These are phyloP conservation scores for Chanos chanos DNA, from an alignment of 2,797 vertebrate species.

Conservation along the genomic window DNA sequence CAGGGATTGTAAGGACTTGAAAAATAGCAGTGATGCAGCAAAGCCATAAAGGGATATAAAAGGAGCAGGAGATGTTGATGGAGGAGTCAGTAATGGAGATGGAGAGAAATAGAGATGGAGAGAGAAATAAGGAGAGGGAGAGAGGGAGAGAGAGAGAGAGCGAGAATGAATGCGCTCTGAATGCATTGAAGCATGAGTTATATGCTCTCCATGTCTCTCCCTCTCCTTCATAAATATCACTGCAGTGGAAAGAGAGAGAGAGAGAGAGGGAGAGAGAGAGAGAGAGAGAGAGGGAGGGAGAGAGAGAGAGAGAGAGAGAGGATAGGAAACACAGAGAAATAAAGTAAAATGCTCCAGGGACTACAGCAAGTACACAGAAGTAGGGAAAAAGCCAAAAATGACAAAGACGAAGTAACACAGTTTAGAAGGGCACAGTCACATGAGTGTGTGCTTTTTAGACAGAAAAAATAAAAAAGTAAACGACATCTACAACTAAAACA, in stretches of 20 bases:
- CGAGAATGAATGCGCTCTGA: background rate
- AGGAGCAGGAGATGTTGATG: background rate
- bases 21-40: background rate
- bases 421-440: no score
- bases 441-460: no score
- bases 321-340: background rate
- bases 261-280: background rate
- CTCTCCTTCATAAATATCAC: slow-evolving; percentile 27
- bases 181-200: slow-evolving; percentile 29
- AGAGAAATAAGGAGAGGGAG: background rate
- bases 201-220: background rate
- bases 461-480: no score
- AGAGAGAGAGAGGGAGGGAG: background rate
- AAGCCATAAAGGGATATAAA: no score
- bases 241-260: background rate
- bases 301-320: background rate
- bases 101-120: background rate
- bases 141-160: background rate
- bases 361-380: no score
- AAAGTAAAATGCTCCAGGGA: no score
- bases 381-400: no score
- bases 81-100: background rate
- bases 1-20: background rate
- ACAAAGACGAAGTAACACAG: no score
- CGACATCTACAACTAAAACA: no score